phyloP scores from a whole-genome alignment of 1,140 invertebrate species.

The Bradynema listronoti region DNA sequence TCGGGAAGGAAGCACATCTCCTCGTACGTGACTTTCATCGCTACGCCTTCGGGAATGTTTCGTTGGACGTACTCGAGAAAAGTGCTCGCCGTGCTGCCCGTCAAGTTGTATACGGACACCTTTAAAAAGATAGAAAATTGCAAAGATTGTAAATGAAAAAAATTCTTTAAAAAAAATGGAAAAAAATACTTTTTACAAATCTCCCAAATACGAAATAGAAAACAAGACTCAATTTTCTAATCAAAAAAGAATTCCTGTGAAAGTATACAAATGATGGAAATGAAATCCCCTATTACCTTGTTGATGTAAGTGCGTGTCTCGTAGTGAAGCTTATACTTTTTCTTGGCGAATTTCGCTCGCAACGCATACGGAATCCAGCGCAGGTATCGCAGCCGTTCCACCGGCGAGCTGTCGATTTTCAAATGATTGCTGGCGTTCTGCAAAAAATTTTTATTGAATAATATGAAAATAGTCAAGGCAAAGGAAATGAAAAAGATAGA shows the following conservation, averaged over 20 bases:
- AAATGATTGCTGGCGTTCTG: slow-evolving; percentile 46
- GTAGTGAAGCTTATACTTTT: slow-evolving; percentile 90
- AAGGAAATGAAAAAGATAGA: too few relatives aligned
- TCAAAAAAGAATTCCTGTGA: too few relatives aligned
- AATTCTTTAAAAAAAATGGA: too few relatives aligned
- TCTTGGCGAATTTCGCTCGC: slow-evolving; percentile 80
- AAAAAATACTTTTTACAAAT: too few relatives aligned
- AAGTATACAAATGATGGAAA: slow-evolving; percentile 3
- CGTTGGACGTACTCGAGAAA: slow-evolving; percentile 91
- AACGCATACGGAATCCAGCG: slow-evolving; percentile 64
- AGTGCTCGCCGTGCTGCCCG: slow-evolving; percentile 87
- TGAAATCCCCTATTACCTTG: not conserved
- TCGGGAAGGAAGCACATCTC: slow-evolving; percentile 39
- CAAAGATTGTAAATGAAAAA: too few relatives aligned
- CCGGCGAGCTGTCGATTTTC: slow-evolving; percentile 28
- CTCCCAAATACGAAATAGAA: too few relatives aligned
- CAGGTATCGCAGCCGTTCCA: slow-evolving; percentile 37
- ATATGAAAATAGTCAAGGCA: too few relatives aligned
- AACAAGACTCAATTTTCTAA: too few relatives aligned
- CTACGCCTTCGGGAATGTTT: slow-evolving; percentile 92
- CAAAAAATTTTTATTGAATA: slow-evolving; percentile 7
- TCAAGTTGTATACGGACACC: slow-evolving; percentile 74
- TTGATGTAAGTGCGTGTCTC: slow-evolving; percentile 85
- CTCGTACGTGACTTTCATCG: slow-evolving; percentile 74
- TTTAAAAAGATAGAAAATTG: too few relatives aligned